Evolutionary conservation across 2,797 vertebrate genomes (phyloP).

Genomic region (Bradypus variegatus): DNA sequence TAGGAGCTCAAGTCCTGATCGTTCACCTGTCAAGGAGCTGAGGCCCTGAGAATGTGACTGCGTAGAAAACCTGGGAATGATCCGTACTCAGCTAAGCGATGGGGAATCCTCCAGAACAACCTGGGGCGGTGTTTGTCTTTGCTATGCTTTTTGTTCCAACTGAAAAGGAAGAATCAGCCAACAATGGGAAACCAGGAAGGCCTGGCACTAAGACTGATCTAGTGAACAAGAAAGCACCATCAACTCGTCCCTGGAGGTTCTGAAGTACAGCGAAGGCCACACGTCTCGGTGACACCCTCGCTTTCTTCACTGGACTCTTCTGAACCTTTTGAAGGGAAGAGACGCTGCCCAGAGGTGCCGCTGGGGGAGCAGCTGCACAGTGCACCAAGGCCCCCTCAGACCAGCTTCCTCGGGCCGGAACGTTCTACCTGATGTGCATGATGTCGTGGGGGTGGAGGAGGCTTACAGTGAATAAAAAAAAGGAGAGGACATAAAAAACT

Average conservation of each 20-base stretch:
- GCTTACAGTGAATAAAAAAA: not conserved
- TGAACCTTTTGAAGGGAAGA: not conserved
- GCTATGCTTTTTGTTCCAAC: not conserved
- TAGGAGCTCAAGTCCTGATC: slow-evolving; percentile 18
- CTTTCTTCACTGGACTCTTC: not conserved
- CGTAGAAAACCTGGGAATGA: not conserved
- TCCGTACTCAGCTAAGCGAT: not conserved
- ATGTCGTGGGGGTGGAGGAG: not conserved
- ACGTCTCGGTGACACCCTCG: not conserved
- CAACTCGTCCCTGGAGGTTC: not conserved
- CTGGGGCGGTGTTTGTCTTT: not conserved
- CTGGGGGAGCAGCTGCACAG: no score
- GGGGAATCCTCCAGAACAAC: slow-evolving; percentile 2
- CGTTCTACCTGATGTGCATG: not conserved
- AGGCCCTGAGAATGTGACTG: not conserved
- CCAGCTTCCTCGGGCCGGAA: no score
- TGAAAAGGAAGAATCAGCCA: slow-evolving; percentile 24
- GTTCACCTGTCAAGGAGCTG: slow-evolving; percentile 6
- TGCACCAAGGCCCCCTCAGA: not conserved
- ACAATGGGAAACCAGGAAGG: not conserved
- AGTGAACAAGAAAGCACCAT: not conserved
- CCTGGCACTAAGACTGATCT: not conserved
- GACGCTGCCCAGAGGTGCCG: not conserved
- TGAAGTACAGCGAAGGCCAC: not conserved
- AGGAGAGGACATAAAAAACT: not conserved